Evolutionary conservation across 2,888 invertebrate genomes (phyloP), one percentile per base, ranked within the genome.

Genomic region (Drosophila subquinaria): DNA sequence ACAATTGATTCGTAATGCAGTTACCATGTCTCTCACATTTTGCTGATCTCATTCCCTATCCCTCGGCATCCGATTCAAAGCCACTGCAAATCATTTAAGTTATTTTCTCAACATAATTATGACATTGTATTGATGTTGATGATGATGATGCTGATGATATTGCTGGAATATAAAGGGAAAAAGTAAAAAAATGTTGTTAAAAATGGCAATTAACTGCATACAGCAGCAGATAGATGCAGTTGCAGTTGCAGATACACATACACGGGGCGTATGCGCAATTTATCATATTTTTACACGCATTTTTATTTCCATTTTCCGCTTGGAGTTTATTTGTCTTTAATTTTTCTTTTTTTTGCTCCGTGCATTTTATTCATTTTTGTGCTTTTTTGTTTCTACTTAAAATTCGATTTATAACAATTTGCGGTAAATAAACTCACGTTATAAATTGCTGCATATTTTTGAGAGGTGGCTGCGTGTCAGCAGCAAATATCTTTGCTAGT

Each of bases 321-420:
- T 56, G 45, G 51, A 35, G 23, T 36, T 36, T 60, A 57, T 59
- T 56, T 43, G 27, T 56, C 10, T 35, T 59, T 27, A n/a, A 36
- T 15, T 42, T 10, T 27, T 36, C n/a, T 11, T 1, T 0, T 27
- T 36, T 11, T 1, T 0, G 4, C 8, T 0, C 20, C 23, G 51
- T 36, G 40, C 56, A 43, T 15, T 47, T 36, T 69, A 33, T 70
- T 30, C 33, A 35, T 38, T 38, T 33, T 30, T 30, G 2, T 27
- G 27, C 5, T 17, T 63, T 42, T 51, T 45, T 70, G 55, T 52
- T 69, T 68, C 59, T 82, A 79, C 85, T 88, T 89, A 81, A 85
- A 84, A 89, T 79, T 89, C 89, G 84, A 85, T 85, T 84, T 89
- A 85, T 85, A 85, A 89, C 76, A 85, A 85, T 89, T 89, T 89